Evolutionary conservation across 2,797 vertebrate species (phyloP), one percentile per base, ranked within the genome.

Genomic region (Fringilla coelebs): DNA sequence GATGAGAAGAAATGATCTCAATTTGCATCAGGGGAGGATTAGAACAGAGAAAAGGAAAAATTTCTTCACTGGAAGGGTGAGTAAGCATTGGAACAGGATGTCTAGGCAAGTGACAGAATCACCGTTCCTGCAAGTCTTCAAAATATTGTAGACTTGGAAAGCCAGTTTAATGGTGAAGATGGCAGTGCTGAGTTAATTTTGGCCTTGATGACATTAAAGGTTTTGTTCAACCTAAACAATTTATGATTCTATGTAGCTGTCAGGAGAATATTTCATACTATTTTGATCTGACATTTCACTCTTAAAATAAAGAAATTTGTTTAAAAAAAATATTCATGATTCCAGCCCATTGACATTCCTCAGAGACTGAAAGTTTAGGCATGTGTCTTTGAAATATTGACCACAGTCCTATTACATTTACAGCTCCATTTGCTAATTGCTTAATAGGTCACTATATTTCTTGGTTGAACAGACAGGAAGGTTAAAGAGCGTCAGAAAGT

Each of bases 231-330:
- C 16, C 14, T 22, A 40, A 76, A 51, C 1, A 3, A 31, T 49
- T 78, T 41, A 24, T 24, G 31, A 28, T 52, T 66, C 31, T 52
- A 11, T 65, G 45, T 45, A 83, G 86, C 58, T 95, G 32, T 92
- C 83, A 84, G 76, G 67, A 95, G 65, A 89, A 48, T 86, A 90
- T 77, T 92, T 76, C 61, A 54, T 83, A 63, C 72, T 89, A 71
- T 71, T 96, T 96, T 92, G 62, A 83, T 92, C 82, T 95, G 91
- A 85, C 55, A 93, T 90, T 96, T 96, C 89, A 22, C 71, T 95
- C 43, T 84, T 40, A 61, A 96, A 93, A 96, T 36, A 36, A 95
- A 93, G 24, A 41, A 54, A 40, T 84, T 85, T 43, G 28, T 62
- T 67, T 11, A 66, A 92, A 89, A 93, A 32, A 36, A 19, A 94